phyloP scores from a whole-genome alignment of 1,140 invertebrate genomes.

The Pseudoatta argentina region DNA sequence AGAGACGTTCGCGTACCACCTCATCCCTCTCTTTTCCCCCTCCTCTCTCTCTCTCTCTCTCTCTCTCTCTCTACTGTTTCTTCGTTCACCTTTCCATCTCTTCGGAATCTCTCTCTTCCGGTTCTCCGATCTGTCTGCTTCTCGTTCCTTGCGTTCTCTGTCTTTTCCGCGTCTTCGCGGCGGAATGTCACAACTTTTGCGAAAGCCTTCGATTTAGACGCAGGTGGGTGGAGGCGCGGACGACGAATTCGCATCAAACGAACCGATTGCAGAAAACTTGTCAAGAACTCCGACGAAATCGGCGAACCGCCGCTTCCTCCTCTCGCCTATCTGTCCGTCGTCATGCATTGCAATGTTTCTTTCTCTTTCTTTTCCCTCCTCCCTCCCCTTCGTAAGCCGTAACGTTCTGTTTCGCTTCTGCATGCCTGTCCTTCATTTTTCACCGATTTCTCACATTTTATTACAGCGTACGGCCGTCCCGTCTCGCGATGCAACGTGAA shows the following conservation, averaged over 20 bases:
- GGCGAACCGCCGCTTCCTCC: constrained; percentile 32
- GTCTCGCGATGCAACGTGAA: constrained; percentile 27
- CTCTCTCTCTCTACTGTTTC: not conserved
- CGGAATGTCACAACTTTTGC: constrained; percentile 75
- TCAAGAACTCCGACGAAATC: constrained; percentile 69
- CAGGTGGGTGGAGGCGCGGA: constrained; percentile 59
- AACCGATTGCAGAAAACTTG: constrained; percentile 79
- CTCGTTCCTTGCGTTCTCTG: constrained; percentile 54
- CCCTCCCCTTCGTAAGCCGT: not conserved
- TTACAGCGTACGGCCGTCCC: constrained; percentile 56
- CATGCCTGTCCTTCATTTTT: constrained; percentile 42
- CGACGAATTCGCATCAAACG: constrained; percentile 77
- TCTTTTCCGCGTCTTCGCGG: constrained; percentile 53
- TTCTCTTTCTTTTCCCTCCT: too few relatives aligned
- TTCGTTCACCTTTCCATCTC: not conserved
- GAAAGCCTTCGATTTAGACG: constrained; percentile 74
- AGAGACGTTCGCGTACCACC: constrained; percentile 30
- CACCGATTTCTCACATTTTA: constrained; percentile 70
- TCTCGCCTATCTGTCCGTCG: constrained; percentile 19
- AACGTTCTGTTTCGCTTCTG: constrained; percentile 18
- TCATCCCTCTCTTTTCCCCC: not conserved
- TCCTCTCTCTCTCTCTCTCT: not conserved
- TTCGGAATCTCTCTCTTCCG: not conserved
- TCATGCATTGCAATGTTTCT: constrained; percentile 30
- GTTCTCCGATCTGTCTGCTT: constrained; percentile 13